phyloP scores from a whole-genome alignment of 2,797 vertebrate species.

The Dallia pectoralis region DNA sequence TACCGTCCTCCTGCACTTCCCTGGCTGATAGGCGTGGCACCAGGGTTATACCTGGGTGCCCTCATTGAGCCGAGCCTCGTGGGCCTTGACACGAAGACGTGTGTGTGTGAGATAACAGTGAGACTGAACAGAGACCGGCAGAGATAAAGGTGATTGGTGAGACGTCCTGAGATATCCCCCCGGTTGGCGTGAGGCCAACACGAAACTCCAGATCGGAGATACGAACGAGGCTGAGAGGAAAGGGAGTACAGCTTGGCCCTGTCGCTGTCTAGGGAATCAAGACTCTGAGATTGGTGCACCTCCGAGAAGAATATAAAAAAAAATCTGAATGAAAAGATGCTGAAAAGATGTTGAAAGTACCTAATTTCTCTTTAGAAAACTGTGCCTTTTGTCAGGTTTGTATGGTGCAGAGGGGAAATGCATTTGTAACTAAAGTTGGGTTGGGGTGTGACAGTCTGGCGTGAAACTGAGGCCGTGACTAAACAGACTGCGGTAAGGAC shows the following conservation, averaged over 20 bases:
- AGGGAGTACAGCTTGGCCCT: slow-evolving; percentile 11
- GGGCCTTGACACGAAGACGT: slow-evolving; percentile 47
- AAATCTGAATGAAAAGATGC: no score
- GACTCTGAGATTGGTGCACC: slow-evolving; percentile 8
- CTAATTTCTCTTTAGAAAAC: no score
- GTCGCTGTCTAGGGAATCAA: background rate
- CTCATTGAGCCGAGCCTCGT: slow-evolving; percentile 20
- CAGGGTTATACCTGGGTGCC: slow-evolving; percentile 52
- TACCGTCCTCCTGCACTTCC: slow-evolving; percentile 36
- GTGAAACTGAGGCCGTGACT: no score
- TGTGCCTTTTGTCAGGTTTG: no score
- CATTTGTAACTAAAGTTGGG: slow-evolving; percentile 38
- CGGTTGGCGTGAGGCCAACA: background rate
- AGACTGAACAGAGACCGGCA: slow-evolving; percentile 18
- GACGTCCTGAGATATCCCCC: background rate
- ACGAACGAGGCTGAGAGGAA: slow-evolving; percentile 19
- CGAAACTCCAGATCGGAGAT: slow-evolving; percentile 28
- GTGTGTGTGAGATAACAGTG: slow-evolving; percentile 4
- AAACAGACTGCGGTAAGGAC: slow-evolving; percentile 29
- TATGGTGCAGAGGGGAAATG: background rate
- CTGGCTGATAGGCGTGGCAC: slow-evolving; percentile 56
- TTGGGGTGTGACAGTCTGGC: slow-evolving; percentile 15
- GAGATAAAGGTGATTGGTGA: slow-evolving; percentile 39
- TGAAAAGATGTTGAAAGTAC: background rate
- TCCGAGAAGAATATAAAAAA: no score